Evolutionary conservation across 2,797 vertebrate genomes (phyloP), one percentile per base, ranked within the genome.

Genomic region (Buphagus erythrorhynchus): DNA sequence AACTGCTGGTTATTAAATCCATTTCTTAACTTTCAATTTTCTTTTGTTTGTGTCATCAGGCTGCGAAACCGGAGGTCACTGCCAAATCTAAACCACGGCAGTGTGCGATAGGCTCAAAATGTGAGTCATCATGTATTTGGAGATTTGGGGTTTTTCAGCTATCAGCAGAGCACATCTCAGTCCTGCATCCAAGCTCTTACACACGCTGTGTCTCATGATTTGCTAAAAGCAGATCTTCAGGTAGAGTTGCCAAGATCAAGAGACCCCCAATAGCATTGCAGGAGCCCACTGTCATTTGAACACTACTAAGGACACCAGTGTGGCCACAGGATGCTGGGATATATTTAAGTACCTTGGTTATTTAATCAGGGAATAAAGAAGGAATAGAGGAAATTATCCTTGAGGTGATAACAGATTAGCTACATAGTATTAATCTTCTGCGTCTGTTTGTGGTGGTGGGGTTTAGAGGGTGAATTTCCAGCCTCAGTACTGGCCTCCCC

Each of bases 1-100:
- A 86, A 86, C 73, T 93, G 94, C 90, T 90, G 72, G 83, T 74
- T 94, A 92, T 92, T 93, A 94, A 96, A 97, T 92, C 92, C 85
- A 96, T 90, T 94, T 86, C 95, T 97, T 88, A 97, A 97, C 97
- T 98, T 97, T 96, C 94, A 94, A 94, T 97, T 97, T 97, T 97
- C 96, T 96, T 97, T 97, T 96, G 93, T 98, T 97, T 97, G 95
- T 97, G 91, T 97, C 97, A 97, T 97, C 97, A 97, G 95, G 93
- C 97, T 97, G 92, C 29, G 85, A 97, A 98, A 96, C 81, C 3
- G 3, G 86, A 94, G 86, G 79, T 67, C 61, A 16, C 87, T 96
- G 97, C 97, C 97, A 97, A 98, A 95, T 95, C 92, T 29, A 95
- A 97, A 93, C 96, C 92, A 95, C 90, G 31, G 79, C 93, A 94